Conservation (phyloP, 2,113 vertebrate species). For the Nyctibius bracteatus region DNA sequence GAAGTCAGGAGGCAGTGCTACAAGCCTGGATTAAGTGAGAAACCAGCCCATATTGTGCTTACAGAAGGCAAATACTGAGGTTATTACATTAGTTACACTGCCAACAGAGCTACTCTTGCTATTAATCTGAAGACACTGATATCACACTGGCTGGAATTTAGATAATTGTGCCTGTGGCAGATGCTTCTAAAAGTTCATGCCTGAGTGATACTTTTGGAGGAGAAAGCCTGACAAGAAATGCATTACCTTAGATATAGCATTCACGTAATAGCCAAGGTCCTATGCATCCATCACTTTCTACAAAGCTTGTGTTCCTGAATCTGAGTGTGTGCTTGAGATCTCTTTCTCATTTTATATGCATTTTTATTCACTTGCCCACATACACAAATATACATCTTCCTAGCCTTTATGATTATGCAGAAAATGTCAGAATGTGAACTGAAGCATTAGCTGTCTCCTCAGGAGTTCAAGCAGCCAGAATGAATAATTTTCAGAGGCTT, state of each 20-base stretch:
- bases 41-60: neutral
- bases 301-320: neutral
- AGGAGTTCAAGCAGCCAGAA: neutral
- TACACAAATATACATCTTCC: neutral
- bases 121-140: neutral
- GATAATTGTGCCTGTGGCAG: neutral
- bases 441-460: conserved; percentile 10
- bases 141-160: neutral
- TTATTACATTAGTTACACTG: neutral
- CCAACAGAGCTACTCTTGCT: neutral
- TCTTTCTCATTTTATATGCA: neutral
- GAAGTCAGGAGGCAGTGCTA: neutral
- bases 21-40: neutral
- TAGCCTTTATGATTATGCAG: neutral
- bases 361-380: conserved; percentile 15
- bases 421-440: conserved; percentile 12
- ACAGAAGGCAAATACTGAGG: neutral
- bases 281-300: neutral
- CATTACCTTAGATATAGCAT: neutral
- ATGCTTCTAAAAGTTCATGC: neutral
- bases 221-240: neutral
- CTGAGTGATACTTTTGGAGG: neutral
- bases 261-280: neutral
- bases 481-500: conserved; percentile 2
- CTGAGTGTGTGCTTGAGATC: neutral